phyloP scores from a whole-genome alignment of 2,888 invertebrate genomes.

The Xestia ashworthii region DNA sequence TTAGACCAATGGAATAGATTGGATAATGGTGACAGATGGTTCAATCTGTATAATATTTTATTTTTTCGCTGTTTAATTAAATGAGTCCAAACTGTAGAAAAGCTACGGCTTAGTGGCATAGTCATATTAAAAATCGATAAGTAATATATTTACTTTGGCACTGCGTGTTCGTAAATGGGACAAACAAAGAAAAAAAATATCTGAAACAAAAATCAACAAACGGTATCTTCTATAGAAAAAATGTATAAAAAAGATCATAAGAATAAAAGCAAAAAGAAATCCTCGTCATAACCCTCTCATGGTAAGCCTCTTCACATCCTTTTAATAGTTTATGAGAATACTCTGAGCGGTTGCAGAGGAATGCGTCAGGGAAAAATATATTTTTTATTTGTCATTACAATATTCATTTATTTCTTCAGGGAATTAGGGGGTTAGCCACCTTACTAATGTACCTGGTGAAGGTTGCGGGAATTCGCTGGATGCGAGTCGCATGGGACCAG shows the following conservation, averaged over 20 bases:
- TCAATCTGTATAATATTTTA: not conserved
- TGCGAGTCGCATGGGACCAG: too few relatives aligned
- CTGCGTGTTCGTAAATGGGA: too few relatives aligned
- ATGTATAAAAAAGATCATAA: slow-evolving; percentile 2
- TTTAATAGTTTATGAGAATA: slow-evolving; percentile 44
- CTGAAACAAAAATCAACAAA: not conserved
- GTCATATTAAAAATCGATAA: not conserved
- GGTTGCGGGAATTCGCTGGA: too few relatives aligned
- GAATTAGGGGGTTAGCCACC: not conserved
- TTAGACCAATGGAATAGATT: slow-evolving; percentile 15
- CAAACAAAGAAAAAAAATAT: not conserved
- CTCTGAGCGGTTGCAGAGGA: slow-evolving; percentile 16
- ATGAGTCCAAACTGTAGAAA: not conserved
- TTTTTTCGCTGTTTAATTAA: not conserved
- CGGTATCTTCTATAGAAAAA: not conserved
- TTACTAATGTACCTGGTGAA: too few relatives aligned
- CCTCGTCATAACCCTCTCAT: slow-evolving; percentile 24
- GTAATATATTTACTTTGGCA: too few relatives aligned
- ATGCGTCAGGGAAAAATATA: slow-evolving; percentile 26
- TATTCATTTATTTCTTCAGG: slow-evolving; percentile 17
- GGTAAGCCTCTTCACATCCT: slow-evolving; percentile 30
- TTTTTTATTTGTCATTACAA: slow-evolving; percentile 9
- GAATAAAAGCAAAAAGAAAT: slow-evolving; percentile 32
- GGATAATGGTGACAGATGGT: not conserved
- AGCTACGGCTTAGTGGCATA: not conserved